Evolutionary conservation across 2,888 invertebrate genomes (phyloP).

Genomic region (Phasia obesa): DNA sequence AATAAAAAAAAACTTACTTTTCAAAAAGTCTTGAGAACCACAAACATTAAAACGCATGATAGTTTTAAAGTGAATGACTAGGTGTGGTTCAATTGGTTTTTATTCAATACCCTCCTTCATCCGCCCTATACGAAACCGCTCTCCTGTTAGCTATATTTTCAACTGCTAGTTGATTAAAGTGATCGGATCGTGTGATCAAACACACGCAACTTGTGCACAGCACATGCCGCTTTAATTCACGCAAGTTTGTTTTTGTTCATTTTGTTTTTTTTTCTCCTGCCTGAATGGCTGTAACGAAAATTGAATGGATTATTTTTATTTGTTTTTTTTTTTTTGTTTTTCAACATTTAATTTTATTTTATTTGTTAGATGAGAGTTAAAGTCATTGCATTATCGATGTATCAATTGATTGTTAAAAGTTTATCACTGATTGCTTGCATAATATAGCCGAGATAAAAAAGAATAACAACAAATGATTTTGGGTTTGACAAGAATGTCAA

Average conservation of each 20-base stretch:
- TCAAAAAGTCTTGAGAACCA: conserved; percentile 55
- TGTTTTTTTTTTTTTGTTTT: conserved; percentile 1
- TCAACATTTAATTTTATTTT: conserved; percentile 33
- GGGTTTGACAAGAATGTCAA: conserved; percentile 58
- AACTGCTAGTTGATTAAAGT: conserved; percentile 58
- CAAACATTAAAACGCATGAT: conserved; percentile 61
- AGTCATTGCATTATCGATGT: conserved; percentile 44
- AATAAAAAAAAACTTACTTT: conserved; percentile 12
- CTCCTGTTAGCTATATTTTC: conserved; percentile 18
- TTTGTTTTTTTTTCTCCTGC: neutral
- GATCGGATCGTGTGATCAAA: conserved; percentile 71
- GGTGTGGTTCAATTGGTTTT: conserved; percentile 63
- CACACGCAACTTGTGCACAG: conserved; percentile 71
- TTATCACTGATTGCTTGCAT: conserved; percentile 63
- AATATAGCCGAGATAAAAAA: conserved; percentile 41
- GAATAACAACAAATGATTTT: conserved; percentile 9
- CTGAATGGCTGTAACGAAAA: conserved; percentile 20
- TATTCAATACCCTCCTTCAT: neutral
- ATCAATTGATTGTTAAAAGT: conserved; percentile 65
- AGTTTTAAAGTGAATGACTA: conserved; percentile 62
- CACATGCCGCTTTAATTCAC: conserved; percentile 70
- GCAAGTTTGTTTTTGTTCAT: conserved; percentile 44
- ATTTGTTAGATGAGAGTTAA: conserved; percentile 59
- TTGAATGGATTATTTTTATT: conserved; percentile 54
- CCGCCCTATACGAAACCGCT: neutral